A percentile compares a stretch with the other conserved stretches of the same genome.
Conservation (phyloP, 2,797 vertebrate species). For the Diceros bicornis region DNA sequence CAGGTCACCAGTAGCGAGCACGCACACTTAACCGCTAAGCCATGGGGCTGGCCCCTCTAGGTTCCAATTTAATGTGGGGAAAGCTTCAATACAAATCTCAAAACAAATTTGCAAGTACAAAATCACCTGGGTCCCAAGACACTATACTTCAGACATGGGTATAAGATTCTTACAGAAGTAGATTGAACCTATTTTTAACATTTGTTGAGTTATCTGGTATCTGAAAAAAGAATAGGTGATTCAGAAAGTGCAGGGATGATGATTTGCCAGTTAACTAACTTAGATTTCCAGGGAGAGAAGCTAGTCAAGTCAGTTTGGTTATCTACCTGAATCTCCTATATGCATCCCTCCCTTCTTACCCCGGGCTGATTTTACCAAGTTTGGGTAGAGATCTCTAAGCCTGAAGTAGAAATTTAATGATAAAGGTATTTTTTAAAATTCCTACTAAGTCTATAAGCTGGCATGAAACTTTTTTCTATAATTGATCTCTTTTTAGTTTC, state of each 20-base stretch:
- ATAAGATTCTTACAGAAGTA: not conserved
- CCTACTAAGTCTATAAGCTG: not conserved
- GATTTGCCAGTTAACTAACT: not conserved
- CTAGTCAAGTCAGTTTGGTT: not conserved
- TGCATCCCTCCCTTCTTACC: not conserved
- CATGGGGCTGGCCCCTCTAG: no score
- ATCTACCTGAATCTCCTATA: not conserved
- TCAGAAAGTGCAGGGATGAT: not conserved
- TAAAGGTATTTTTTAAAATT: not conserved
- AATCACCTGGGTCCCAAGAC: not conserved
- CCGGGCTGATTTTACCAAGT: not conserved
- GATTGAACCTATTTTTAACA: not conserved
- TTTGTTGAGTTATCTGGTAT: not conserved
- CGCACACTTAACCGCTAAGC: no score
- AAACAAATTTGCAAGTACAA: not conserved
- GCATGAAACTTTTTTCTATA: not conserved
- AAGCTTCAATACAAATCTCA: not conserved
- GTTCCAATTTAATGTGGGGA: slow-evolving; percentile 15
- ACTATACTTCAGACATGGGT: not conserved
- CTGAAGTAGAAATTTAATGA: not conserved
- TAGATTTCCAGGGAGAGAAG: slow-evolving; percentile 12
- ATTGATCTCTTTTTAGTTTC: not conserved
- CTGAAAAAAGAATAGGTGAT: not conserved
- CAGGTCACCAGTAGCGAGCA: no score
- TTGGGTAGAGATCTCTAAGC: not conserved